Conservation (phyloP, 2,888 invertebrate genomes). For the Pedicia rivosa region DNA sequence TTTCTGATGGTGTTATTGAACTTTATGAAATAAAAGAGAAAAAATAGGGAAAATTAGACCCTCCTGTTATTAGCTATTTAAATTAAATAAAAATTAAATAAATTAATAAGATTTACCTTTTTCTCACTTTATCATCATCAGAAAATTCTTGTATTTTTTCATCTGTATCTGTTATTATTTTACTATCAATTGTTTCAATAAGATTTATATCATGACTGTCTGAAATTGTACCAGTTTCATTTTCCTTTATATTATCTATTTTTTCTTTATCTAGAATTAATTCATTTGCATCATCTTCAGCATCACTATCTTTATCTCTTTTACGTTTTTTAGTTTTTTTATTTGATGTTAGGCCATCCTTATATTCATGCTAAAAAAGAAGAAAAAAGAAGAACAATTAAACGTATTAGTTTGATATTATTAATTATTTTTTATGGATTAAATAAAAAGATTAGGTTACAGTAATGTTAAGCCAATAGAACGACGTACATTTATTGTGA, state of each 20-base stretch:
- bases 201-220: slow-evolving; percentile 1
- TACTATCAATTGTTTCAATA: too few relatives aligned
- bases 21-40: neutral
- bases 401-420: neutral
- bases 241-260: slow-evolving; percentile 27
- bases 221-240: slow-evolving; percentile 19
- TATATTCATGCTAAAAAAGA: slow-evolving; percentile 56
- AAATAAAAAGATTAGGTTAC: neutral
- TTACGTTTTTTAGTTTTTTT: slow-evolving; percentile 45
- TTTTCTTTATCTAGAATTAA: slow-evolving; percentile 24
- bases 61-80: too few relatives aligned
- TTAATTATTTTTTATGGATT: neutral
- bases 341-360: slow-evolving; percentile 40
- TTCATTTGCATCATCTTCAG: slow-evolving; percentile 42
- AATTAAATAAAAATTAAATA: too few relatives aligned
- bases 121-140: neutral
- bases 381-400: slow-evolving; percentile 3
- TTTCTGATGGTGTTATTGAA: slow-evolving; percentile 41
- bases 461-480: neutral
- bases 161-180: slow-evolving; percentile 16
- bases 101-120: slow-evolving; percentile 1
- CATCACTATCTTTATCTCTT: slow-evolving; percentile 70
- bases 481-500: too few relatives aligned
- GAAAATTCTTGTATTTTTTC: slow-evolving; percentile 10
- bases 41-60: too few relatives aligned